Percentiles rank a stretch among this genome's conserved stretches.
Evolutionary conservation across 2,888 invertebrate species (phyloP).

Genomic region (Melangyna quadrimaculata): DNA sequence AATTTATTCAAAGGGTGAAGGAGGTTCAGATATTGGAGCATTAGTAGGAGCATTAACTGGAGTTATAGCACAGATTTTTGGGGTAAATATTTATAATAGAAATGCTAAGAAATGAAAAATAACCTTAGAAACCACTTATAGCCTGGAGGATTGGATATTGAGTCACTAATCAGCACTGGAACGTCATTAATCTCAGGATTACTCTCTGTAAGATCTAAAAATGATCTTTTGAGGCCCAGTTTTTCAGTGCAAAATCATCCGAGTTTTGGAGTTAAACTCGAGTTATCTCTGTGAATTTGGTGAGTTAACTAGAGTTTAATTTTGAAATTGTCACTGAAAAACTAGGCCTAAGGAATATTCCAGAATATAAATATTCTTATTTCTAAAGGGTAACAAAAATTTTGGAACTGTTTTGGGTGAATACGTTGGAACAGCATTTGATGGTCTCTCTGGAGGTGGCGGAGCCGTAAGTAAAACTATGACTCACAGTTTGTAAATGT

Average conservation of each 20-base stretch:
- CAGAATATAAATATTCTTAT: neutral
- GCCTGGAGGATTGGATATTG: slow-evolving; percentile 80
- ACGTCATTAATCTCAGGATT: slow-evolving; percentile 79
- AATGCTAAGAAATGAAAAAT: neutral
- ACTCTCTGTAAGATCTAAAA: slow-evolving; percentile 73
- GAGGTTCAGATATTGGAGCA: slow-evolving; percentile 80
- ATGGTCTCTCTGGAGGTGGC: slow-evolving; percentile 80
- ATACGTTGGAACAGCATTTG: slow-evolving; percentile 79
- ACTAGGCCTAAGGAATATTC: neutral
- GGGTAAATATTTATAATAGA: slow-evolving; percentile 74
- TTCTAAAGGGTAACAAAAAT: slow-evolving; percentile 77
- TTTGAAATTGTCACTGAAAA: too few relatives aligned
- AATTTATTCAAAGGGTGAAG: slow-evolving; percentile 77
- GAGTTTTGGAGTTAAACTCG: too few relatives aligned
- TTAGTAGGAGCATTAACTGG: slow-evolving; percentile 80
- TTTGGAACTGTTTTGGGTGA: slow-evolving; percentile 80
- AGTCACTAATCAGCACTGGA: slow-evolving; percentile 77
- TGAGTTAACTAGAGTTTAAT: too few relatives aligned
- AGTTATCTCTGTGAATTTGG: too few relatives aligned
- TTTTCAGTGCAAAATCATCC: too few relatives aligned
- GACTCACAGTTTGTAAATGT: neutral
- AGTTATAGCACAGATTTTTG: slow-evolving; percentile 79
- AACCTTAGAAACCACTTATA: slow-evolving; percentile 36
- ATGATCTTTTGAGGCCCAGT: too few relatives aligned
- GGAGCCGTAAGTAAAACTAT: slow-evolving; percentile 77